phyloP scores from a whole-genome alignment of 2,797 vertebrate genomes.

The Dryobates pubescens region DNA sequence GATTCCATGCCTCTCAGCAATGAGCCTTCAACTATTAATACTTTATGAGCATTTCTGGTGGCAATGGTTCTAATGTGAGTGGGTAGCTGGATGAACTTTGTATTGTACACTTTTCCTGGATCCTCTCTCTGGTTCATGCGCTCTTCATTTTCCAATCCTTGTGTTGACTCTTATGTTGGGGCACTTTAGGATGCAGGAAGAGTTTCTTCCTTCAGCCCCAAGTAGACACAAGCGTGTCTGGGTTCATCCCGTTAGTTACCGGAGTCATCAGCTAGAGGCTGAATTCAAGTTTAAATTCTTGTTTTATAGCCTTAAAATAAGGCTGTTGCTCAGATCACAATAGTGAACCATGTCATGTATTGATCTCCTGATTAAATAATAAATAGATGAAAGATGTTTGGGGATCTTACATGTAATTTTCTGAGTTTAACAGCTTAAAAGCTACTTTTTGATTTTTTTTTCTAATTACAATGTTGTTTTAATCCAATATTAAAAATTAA shows the following conservation, averaged over 20 bases:
- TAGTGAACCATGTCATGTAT: not conserved
- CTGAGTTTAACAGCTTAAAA: constrained; percentile 1
- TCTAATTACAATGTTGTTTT: constrained; percentile 52
- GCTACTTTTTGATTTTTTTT: not conserved
- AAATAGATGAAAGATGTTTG: not conserved
- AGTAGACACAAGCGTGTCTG: not conserved
- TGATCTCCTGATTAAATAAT: not conserved
- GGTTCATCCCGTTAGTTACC: not conserved
- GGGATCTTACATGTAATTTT: not conserved
- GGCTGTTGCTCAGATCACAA: not conserved
- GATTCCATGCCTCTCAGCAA: not conserved
- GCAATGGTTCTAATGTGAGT: not conserved
- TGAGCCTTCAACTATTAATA: not conserved
- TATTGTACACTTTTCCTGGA: not conserved
- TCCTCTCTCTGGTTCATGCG: not conserved
- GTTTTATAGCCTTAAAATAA: not conserved
- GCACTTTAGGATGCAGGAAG: not conserved
- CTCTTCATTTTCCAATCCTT: not conserved
- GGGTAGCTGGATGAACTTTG: not conserved
- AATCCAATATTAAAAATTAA: constrained; percentile 67
- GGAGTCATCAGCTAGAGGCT: not conserved
- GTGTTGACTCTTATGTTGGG: not conserved
- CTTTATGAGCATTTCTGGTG: not conserved
- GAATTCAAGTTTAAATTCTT: not conserved
- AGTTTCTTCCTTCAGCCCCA: not conserved